Conservation (phyloP, 2,113 vertebrate genomes). For the Scomber japonicus region DNA sequence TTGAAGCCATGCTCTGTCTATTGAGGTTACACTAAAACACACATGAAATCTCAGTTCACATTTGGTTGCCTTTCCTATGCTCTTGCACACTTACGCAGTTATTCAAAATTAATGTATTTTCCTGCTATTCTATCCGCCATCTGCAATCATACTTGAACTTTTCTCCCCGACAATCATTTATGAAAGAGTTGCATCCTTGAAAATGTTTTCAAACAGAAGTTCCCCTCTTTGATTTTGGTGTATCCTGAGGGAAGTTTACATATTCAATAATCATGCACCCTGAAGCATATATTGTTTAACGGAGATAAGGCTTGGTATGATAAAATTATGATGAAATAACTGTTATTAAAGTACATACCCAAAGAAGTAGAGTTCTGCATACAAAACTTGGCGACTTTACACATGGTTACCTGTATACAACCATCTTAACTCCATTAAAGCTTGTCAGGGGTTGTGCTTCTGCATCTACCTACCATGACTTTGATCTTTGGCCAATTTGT, state of each 20-base stretch:
- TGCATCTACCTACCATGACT: slow-evolving; percentile 24
- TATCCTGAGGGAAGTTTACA: background rate
- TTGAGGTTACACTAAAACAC: slow-evolving; percentile 12
- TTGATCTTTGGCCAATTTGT: slow-evolving; percentile 48
- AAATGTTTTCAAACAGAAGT: background rate
- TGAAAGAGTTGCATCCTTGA: slow-evolving; percentile 23
- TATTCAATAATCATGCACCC: slow-evolving; percentile 6
- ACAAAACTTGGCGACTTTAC: background rate
- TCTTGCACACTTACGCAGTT: background rate
- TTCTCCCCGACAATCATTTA: slow-evolving; percentile 11
- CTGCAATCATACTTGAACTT: slow-evolving; percentile 46
- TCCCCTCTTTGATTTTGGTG: slow-evolving; percentile 14
- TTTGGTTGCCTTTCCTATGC: background rate
- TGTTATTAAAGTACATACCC: background rate
- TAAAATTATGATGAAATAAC: slow-evolving; percentile 27
- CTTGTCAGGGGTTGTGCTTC: background rate
- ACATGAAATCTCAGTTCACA: background rate
- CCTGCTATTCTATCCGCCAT: slow-evolving; percentile 28
- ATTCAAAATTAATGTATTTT: slow-evolving; percentile 44
- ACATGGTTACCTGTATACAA: slow-evolving; percentile 14
- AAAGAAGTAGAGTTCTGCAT: background rate
- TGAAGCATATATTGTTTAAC: slow-evolving; percentile 1
- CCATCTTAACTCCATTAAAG: slow-evolving; percentile 26
- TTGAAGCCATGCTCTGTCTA: background rate
- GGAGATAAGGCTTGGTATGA: background rate